Conservation (phyloP, 2,797 vertebrate species). For the Coracias cyanogaster region DNA sequence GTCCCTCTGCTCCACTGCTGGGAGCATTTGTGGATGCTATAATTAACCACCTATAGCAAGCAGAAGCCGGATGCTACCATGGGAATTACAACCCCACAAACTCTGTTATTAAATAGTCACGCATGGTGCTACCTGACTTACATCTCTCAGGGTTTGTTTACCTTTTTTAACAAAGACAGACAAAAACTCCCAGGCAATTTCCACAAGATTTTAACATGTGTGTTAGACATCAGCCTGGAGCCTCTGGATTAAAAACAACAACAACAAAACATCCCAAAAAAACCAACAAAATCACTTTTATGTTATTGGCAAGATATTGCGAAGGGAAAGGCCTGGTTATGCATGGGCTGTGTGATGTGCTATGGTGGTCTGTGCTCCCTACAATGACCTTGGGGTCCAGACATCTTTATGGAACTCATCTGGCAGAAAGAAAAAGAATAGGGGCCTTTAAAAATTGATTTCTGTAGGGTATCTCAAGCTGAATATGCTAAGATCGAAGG, state of each 20-base stretch:
- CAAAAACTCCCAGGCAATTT: slow-evolving; percentile 5
- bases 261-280: too few relatives aligned
- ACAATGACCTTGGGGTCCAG: not conserved
- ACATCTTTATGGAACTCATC: not conserved
- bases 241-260: not conserved
- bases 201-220: not conserved
- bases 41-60: slow-evolving; percentile 38
- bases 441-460: not conserved
- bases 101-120: not conserved
- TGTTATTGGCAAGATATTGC: not conserved
- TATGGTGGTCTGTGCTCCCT: not conserved
- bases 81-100: slow-evolving; percentile 36
- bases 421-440: not conserved
- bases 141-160: slow-evolving; percentile 7
- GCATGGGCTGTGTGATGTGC: not conserved
- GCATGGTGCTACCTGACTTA: not conserved
- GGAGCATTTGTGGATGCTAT: not conserved
- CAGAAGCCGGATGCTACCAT: not conserved
- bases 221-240: not conserved
- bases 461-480: not conserved
- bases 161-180: not conserved
- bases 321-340: not conserved
- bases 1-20: slow-evolving; percentile 24
- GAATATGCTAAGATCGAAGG: not conserved
- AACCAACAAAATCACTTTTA: not conserved